phyloP scores from a whole-genome alignment of 2,113 vertebrate genomes.

The Ictalurus punctatus region DNA sequence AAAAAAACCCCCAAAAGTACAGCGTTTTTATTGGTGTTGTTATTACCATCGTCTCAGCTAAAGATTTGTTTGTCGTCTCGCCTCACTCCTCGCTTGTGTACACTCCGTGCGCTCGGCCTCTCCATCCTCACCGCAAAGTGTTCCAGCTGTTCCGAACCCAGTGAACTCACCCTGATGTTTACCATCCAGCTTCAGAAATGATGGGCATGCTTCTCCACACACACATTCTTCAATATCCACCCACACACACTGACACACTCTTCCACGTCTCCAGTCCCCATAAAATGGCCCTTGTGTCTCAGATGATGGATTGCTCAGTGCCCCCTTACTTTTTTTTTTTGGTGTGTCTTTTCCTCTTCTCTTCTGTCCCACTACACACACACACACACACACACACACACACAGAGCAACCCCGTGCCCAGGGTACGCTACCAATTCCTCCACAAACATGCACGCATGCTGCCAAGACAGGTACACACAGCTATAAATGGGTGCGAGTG shows the following conservation, averaged over 20 bases:
- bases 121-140: constrained; percentile 66
- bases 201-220: constrained; percentile 68
- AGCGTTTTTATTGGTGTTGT: not conserved
- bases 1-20: not conserved
- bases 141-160: constrained; percentile 76
- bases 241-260: constrained; percentile 47
- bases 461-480: constrained; percentile 65
- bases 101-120: constrained; percentile 54
- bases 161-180: constrained; percentile 74
- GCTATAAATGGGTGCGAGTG: constrained; percentile 66
- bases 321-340: constrained; percentile 23
- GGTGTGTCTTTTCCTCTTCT: not conserved
- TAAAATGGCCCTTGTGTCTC: constrained; percentile 65
- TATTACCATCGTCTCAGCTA: not conserved
- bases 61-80: constrained; percentile 26
- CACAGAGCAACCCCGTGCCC: constrained; percentile 50
- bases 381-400: not conserved
- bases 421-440: constrained; percentile 55
- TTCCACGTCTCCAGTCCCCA: constrained; percentile 54
- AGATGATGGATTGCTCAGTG: constrained; percentile 67
- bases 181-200: constrained; percentile 71
- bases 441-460: constrained; percentile 60
- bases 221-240: constrained; percentile 71
- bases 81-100: constrained; percentile 29
- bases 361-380: constrained; percentile 13